Conservation (phyloP, 2,797 vertebrate genomes). For the Mionectes olivaceus region DNA sequence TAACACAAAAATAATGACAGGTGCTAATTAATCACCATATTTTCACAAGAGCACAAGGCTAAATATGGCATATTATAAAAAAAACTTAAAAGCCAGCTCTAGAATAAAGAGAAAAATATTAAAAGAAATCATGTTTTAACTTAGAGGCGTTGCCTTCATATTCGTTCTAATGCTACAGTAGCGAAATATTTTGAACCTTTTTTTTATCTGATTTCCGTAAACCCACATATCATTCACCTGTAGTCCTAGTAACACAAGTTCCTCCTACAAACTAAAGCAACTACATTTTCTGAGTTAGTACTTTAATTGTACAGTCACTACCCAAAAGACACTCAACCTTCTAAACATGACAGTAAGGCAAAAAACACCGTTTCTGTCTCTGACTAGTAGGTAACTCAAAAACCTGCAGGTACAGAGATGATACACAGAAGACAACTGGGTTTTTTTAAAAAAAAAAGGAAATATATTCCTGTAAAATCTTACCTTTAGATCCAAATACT, state of each 20-base stretch:
- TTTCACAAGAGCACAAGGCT: neutral
- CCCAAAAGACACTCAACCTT: neutral
- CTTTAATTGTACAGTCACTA: neutral
- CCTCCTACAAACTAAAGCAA: neutral
- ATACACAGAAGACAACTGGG: neutral
- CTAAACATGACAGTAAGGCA: neutral
- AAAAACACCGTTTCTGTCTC: neutral
- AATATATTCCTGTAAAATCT: neutral
- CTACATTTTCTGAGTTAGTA: neutral
- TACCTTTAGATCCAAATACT: constrained; percentile 99
- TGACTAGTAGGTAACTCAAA: neutral
- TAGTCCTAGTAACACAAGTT: neutral
- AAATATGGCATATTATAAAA: neutral
- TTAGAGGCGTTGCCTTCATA: neutral
- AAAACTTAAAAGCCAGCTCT: neutral
- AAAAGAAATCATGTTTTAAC: neutral
- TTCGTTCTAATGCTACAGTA: neutral
- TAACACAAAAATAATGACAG: neutral
- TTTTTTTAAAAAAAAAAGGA: neutral
- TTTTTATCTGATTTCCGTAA: neutral
- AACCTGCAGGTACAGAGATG: neutral
- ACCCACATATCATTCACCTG: neutral
- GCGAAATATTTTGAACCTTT: neutral
- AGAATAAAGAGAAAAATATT: neutral
- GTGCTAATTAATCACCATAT: neutral